Base-by-base conservation (phyloP, 2,797 vertebrate species). In the Sebastolobus alascanus region DNA sequence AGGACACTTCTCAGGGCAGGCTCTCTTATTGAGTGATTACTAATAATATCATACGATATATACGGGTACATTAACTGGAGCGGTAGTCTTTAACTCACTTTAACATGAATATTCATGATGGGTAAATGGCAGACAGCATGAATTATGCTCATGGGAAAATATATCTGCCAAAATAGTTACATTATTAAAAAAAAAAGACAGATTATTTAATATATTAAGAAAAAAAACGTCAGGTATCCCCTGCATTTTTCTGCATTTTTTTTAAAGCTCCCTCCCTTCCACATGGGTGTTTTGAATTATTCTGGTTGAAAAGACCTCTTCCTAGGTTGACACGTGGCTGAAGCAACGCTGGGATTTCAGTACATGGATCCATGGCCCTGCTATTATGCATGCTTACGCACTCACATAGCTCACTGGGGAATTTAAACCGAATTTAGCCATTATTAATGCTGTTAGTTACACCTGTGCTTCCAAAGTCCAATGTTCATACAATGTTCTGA, bases 61-160 rank as follows among this genome's bases (percentile, higher is more conserved):
- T 16, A 38, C 3, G 3, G 38, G 46, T 52, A 58, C 43, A 68
- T 20, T 63, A 56, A n/a, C n/a, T 33, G 20, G 11, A 65, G 40
- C n/a, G 12, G 8, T 9, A 33, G 8, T 29, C 18, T 66, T 56
- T 8, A 46, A 61, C 11, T 43, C 14, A 35, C 55, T 54, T 60
- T 33, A 46, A 40, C 54, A 56, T 69, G 18, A 65, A 64, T 64
- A 77, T 64, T 64, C 9, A 64, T 75, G n/a, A 67, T 55, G 22
- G 7, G 16, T 74, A 29, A 37, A 46, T 63, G 33, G 20, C 25
- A 43, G 40, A 58, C 4, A 22, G 16, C 6, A 29, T 56, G 2
- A 38, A 33, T 72, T 50, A 69, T 29, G 8, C 13, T 64, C 11
- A 52, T 22, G 14, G 8, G 0, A 58, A 75, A 50, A 58, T 25